A percentile compares a stretch with the other conserved stretches of the same genome.
Conservation (phyloP, 1,140 invertebrate genomes). For the Aplysia californica region DNA sequence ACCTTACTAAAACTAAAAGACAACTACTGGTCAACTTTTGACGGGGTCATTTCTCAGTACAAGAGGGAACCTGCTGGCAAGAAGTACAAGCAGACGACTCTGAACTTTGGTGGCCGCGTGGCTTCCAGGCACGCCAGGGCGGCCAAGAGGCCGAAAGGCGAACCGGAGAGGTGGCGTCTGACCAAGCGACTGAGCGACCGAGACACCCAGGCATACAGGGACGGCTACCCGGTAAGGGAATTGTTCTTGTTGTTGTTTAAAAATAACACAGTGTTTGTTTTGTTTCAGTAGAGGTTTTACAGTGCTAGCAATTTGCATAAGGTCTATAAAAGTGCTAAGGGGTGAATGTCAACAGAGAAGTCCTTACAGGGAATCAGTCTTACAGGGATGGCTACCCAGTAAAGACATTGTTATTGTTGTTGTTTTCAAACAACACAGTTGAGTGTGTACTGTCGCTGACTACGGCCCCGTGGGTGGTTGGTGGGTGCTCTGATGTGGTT, state of each 20-base stretch:
- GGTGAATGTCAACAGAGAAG: too few species aligned
- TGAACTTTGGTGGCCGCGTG: neutral
- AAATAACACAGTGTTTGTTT: conserved; percentile 2
- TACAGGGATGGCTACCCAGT: neutral
- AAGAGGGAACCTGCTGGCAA: neutral
- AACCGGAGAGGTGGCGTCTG: too few species aligned
- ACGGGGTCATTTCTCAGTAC: too few species aligned
- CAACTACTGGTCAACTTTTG: too few species aligned
- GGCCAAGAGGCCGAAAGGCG: too few species aligned
- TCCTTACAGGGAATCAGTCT: too few species aligned
- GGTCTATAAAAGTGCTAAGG: too few species aligned
- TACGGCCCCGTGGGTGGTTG: neutral
- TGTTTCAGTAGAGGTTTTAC: too few species aligned
- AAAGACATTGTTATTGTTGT: neutral
- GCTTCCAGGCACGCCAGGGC: too few species aligned
- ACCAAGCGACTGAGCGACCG: conserved; percentile 32
- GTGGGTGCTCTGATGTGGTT: too few species aligned
- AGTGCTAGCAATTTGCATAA: too few species aligned
- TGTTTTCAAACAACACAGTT: neutral
- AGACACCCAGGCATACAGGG: conserved; percentile 46
- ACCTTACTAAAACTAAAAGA: too few species aligned
- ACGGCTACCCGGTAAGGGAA: conserved; percentile 43
- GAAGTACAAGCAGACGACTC: neutral
- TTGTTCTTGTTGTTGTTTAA: neutral
- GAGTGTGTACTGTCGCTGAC: neutral